Base-by-base conservation (phyloP, 2,113 vertebrate species). In the Eptesicus fuscus region DNA sequence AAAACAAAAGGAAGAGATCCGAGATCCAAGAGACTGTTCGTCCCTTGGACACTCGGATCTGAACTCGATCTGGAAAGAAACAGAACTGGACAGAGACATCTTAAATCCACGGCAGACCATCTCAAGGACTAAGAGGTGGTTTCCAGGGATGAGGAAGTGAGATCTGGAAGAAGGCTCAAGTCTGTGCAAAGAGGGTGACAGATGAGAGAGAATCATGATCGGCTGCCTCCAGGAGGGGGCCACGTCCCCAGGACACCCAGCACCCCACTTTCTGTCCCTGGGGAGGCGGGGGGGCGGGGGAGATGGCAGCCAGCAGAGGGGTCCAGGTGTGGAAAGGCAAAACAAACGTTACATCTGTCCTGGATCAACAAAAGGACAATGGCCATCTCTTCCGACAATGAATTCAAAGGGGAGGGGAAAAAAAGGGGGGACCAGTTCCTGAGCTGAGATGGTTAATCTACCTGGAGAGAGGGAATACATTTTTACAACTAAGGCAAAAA, bases 1-100 rank as follows among this genome's bases (percentile, higher is more conserved):
- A 92, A 96, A 86, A 88, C 69, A 78, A 91, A 93, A 95, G 83
- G 53, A 80, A 91, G 37, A 67, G 80, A 65, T 61, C 28, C 9
- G 51, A 71, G 47, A 42, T 23, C 40, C 69, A 83, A 85, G 67
- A 77, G 69, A 71, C 14, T 44, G 32, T 20, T 82, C 87, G 59
- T 56, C 73, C 35, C 28, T 65, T 71, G 67, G 74, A 61, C 51
- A 74, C 51, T 90, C 30, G 28, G 83, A 87, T 86, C 78, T 63
- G 30, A 92, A 59, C 23, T 23, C 20, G 28, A 73, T 32, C 84
- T 30, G 59, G 63, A 63, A 79, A 85, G 65, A 77, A 69, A 77
- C 10, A 6, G 53, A 59, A 56, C 14, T 18, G 10, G 61, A 77
- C 20, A 85, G 40, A 74, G 10, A n/a, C 37, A 73, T 32, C 82